phyloP scores from a whole-genome alignment of 2,797 vertebrate genomes.

The Dallia pectoralis region DNA sequence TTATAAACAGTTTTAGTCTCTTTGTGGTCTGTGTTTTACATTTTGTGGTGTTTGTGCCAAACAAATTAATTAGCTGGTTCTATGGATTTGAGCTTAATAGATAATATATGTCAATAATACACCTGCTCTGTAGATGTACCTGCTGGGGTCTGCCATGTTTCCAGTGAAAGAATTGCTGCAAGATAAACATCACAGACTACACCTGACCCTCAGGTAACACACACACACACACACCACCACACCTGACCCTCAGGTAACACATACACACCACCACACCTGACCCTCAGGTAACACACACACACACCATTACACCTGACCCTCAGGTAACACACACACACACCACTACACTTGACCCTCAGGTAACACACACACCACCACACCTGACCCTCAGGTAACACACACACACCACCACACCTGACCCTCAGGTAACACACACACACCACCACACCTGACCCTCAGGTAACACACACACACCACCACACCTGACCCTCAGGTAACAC shows the following conservation, averaged over 20 bases:
- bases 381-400: too few relatives aligned
- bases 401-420: constrained; percentile 79
- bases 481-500: constrained; percentile 88
- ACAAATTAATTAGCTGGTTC: too few relatives aligned
- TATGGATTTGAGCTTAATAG: too few relatives aligned
- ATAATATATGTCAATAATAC: background rate
- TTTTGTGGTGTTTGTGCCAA: too few relatives aligned
- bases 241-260: constrained; percentile 88
- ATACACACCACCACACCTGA: constrained; percentile 78
- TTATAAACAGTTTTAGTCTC: too few relatives aligned
- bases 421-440: constrained; percentile 82
- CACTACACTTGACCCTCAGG: constrained; percentile 90
- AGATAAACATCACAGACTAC: constrained; percentile 89
- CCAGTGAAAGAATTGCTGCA: constrained; percentile 93
- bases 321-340: constrained; percentile 72
- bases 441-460: too few relatives aligned
- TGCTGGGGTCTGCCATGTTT: constrained; percentile 88
- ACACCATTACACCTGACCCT: constrained; percentile 83
- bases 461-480: constrained; percentile 67
- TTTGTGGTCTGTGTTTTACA: too few relatives aligned
- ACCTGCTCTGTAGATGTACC: constrained; percentile 2
- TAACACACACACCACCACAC: constrained; percentile 65
- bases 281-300: constrained; percentile 80
- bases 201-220: constrained; percentile 88
- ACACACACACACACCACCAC: constrained; percentile 61